Evolutionary conservation across 2,113 vertebrate species (phyloP), one percentile per base, ranked within the genome.

Genomic region (Microtus montanus): DNA sequence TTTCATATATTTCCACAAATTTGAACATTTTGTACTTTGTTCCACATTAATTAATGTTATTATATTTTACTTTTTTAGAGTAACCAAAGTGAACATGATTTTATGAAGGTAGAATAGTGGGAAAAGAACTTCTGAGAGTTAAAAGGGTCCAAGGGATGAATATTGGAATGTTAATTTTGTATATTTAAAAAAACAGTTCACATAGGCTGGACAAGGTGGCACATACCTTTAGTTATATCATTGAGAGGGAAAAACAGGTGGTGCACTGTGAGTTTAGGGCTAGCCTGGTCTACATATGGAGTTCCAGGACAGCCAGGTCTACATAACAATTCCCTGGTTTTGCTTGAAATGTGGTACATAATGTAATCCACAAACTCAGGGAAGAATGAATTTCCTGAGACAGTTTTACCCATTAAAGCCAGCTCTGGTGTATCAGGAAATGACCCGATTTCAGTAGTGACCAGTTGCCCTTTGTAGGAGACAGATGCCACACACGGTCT

Each of bases 361-460:
- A 61, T 61, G 22, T 41, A 41, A 44, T 63, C n/a, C 74, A 93
- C 84, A 89, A 79, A 91, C 73, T 91, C 78, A 89, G 82, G 70
- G 49, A 52, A 70, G 61, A 88, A 54, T 89, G 33, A 92, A 63
- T 83, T 41, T 83, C 35, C 87, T 87, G 87, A 84, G 41, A 33
- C 11, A 64, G 74, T 54, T 70, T 5, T 86, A 47, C 3, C 7
- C 75, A 7, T 73, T 54, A 58, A 90, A 92, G 38, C 33, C 68
- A 87, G 71, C 26, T 70, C 22, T 78, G 61, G 28, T 44, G 2
- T 84, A 44, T 30, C 74, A 54, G n/a, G 87, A 92, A 92, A 49
- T 86, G 61, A 79, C n/a, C 61, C 17, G 63, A 84, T n/a, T 54
- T 64, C 49, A 38, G 14, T 20, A 64, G 61, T 0, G 26, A 41